Evolutionary conservation across 92 coral and sea anemone genomes (phyloP).

Genomic region (Desmophyllum pertusum): DNA sequence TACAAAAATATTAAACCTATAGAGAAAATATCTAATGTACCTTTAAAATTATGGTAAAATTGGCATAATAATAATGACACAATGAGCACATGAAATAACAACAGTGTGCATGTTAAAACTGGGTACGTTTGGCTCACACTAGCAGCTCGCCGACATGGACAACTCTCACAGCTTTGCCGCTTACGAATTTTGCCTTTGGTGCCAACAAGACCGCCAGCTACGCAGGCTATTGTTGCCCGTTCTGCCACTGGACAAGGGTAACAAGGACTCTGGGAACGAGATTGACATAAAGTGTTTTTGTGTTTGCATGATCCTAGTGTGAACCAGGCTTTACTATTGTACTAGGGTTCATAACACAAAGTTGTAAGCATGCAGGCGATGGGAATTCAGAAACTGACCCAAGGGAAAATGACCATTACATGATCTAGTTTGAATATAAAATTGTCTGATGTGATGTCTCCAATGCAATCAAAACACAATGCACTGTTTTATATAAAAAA

Average conservation of each 20-base stretch:
- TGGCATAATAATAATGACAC: background rate
- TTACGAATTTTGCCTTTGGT: background rate
- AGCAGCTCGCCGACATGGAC: background rate
- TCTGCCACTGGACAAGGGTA: no score
- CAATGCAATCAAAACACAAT: background rate
- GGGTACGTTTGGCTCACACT: background rate
- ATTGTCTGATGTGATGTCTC: background rate
- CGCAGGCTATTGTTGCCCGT: no score
- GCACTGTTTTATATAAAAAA: background rate
- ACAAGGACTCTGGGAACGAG: no score
- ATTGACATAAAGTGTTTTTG: background rate
- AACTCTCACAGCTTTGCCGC: background rate
- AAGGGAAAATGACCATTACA: background rate
- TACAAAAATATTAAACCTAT: conserved; percentile 4
- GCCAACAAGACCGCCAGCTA: background rate
- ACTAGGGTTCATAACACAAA: background rate
- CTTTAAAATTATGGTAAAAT: background rate
- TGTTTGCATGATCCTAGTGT: background rate
- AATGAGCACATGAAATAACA: background rate
- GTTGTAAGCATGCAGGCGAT: background rate
- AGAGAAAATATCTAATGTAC: background rate
- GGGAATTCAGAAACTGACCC: background rate
- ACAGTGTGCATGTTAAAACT: background rate
- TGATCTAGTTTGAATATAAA: background rate
- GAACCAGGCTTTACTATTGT: background rate